Evolutionary conservation across 2,888 invertebrate species (phyloP).

Genomic region (Unio delphinus): DNA sequence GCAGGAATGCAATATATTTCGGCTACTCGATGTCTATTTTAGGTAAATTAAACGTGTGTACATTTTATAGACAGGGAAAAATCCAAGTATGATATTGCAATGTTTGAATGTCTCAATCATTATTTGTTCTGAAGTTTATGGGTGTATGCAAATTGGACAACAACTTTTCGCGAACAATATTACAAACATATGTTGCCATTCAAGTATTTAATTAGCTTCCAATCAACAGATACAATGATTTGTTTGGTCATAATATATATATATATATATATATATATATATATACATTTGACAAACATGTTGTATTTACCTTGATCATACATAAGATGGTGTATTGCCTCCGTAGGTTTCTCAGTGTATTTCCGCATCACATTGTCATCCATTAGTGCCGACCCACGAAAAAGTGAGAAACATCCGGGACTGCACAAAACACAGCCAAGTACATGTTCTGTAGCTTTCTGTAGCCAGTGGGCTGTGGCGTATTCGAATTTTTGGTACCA

Average conservation of each 20-base stretch:
- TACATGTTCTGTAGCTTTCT: constrained; percentile 99
- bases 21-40: no score
- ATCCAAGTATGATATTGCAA: no score
- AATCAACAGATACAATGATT: not conserved
- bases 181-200: not conserved
- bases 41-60: no score
- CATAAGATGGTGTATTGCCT: constrained; percentile 97
- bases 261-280: no score
- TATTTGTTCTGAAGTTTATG: no score
- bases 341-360: constrained; percentile 91
- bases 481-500: constrained; percentile 99
- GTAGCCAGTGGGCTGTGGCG: constrained; percentile 99
- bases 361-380: constrained; percentile 99
- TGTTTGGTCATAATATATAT: not conserved
- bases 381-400: constrained; percentile 97
- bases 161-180: no score
- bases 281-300: not conserved
- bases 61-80: no score
- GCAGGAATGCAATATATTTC: no score
- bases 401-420: constrained; percentile 94
- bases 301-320: constrained; percentile 89
- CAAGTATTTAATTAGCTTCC: not conserved
- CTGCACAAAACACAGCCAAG: constrained; percentile 97
- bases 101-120: no score
- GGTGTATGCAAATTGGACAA: no score